Evolutionary conservation across 2,797 vertebrate species (phyloP), one percentile per base, ranked within the genome.

Genomic region (Hippopotamyrus pictus): DNA sequence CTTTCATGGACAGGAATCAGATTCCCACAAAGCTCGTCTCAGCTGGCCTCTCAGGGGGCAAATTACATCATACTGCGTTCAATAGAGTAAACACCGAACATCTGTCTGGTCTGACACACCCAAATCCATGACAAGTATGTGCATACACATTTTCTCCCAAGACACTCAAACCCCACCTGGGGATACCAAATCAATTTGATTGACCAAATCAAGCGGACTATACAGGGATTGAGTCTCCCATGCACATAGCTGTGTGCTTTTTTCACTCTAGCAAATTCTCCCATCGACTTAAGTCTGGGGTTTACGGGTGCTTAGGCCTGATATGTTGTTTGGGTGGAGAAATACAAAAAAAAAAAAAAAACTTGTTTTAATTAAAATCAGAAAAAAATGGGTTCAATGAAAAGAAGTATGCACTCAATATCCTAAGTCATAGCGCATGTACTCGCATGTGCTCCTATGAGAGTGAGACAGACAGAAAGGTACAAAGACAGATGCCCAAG

Each of bases 11-110:
- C 29, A 73, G 65, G 37, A 73, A 73, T 73, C 29, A 46, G 17
- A 79, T 46, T 79, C 76, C 76, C 76, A 79, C 37, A 79, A 79
- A 79, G 37, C 41, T 79, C 17, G 6, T 46, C 33, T 79, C 76
- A 79, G 76, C 76, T 79, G 76, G 76, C 76, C 76, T 79, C 76
- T 46, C 76, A 44, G 76, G 76, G 76, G 76, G 41, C 76, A 44
- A 46, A 79, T 79, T 44, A 46, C 76, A 79, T 46, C 76, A 73
- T 73, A 73, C 65, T 69, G 62, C 3, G 5, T 46, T 79, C 73
- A 79, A 7, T 41, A 46, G 65, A 37, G 29, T 73, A 79, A 79
- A 79, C 76, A 79, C 14, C 0, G 41, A n/a, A 79, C 76, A 79
- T 79, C 76, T 79, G 76, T 79, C 41, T 22, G 19, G 37, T 79